Base-by-base conservation (phyloP, 2,113 vertebrate genomes). In the Leptobrachium leishanense region DNA sequence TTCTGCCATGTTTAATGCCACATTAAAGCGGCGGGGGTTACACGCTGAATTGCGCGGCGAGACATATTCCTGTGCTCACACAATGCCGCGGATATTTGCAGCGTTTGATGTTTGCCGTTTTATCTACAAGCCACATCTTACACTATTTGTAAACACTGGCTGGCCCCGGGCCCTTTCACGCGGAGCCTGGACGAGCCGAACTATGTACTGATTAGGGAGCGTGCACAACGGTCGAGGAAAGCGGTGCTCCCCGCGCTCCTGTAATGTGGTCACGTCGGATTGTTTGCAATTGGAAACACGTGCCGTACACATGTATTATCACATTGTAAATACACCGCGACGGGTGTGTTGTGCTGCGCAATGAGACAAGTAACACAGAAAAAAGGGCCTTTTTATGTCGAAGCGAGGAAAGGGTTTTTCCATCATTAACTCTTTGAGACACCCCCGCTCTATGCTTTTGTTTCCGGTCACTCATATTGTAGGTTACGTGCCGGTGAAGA, bases 201-300 rank as follows among this genome's bases (percentile, higher is more conserved):
- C 20, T 50, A 73, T 46, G 70, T 7, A 15, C 1, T 68, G 43
- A 57, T 62, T 41, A 41, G 20, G 15, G 53, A 72, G 13, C 40
- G 41, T 13, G 8, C 46, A 39, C 54, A 13, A n/a, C 44, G 31
- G 43, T 9, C 31, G 46, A 42, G 40, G 43, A 40, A 8, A 39
- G 39, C 4, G 4, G 20, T 43, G 43, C 12, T n/a, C 12, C 41
- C 39, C 46, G n/a, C 2, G 62, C 54, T 69, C 11, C 70, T 73
- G 46, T 79, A 54, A 73, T 73, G 77, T 79, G 77, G 77, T 79
- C 62, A 59, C 62, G 73, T 73, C 72, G 43, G 59, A 7, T 46
- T 43, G 44, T 3, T 43, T 75, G n/a, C 40, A 20, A 75, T 75
- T 44, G 40, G 43, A 66, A 75, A 53, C 74, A 75, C 62, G 62